phyloP scores from a whole-genome alignment of 1,140 invertebrate genomes.

The Drosophila sucinea region DNA sequence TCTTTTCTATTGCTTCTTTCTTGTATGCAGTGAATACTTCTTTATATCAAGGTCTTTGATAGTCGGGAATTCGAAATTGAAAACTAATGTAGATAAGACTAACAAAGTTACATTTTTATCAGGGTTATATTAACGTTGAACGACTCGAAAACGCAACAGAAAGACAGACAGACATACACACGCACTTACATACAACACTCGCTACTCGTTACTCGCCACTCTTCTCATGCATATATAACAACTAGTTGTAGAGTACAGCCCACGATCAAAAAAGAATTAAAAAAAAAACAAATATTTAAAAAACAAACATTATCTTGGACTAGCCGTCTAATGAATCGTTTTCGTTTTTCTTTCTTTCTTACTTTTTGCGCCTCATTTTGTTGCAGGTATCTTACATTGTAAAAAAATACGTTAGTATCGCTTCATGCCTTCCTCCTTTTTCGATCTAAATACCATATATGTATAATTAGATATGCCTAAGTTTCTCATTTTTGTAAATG shows the following conservation, averaged over 20 bases:
- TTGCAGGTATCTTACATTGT: constrained; percentile 83
- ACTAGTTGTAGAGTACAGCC: constrained; percentile 20
- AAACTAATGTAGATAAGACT: too few species aligned
- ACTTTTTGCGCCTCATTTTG: constrained; percentile 80
- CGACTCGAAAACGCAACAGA: background rate
- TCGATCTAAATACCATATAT: constrained; percentile 36
- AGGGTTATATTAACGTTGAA: background rate
- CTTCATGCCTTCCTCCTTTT: constrained; percentile 72
- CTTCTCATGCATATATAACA: constrained; percentile 1
- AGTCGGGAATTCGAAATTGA: too few species aligned
- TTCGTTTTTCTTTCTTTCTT: constrained; percentile 71
- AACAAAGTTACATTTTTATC: too few species aligned
- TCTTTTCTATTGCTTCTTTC: too few species aligned
- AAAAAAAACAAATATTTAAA: constrained; percentile 40
- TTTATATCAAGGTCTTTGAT: too few species aligned
- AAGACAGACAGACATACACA: background rate
- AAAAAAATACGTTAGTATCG: constrained; percentile 83
- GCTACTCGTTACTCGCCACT: background rate
- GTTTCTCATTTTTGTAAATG: constrained; percentile 3
- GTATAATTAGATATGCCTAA: background rate
- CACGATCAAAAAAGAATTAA: constrained; percentile 27
- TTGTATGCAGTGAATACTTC: too few species aligned
- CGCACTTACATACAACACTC: background rate
- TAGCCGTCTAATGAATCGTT: constrained; percentile 75
- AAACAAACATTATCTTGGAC: constrained; percentile 59